These are phyloP conservation scores for Phortica variegata DNA, from an alignment of 1,140 invertebrate species.

Conservation along the genomic window DNA sequence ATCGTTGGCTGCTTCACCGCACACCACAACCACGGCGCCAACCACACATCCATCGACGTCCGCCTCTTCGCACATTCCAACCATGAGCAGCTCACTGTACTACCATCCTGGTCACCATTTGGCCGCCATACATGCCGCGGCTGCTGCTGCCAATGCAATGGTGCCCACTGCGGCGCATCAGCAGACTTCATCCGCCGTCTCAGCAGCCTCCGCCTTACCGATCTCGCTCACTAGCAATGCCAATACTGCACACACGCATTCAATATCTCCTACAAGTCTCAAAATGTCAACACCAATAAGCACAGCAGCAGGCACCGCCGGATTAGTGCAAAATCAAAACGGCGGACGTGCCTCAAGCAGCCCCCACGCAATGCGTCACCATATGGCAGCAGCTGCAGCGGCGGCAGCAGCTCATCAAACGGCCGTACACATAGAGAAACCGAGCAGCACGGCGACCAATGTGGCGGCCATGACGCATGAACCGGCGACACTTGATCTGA, in stretches of 20 bases:
- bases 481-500: constrained; percentile 46
- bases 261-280: constrained; percentile 35
- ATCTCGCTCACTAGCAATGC: constrained; percentile 8
- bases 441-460: constrained; percentile 6
- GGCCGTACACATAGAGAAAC: constrained; percentile 31
- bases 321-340: constrained; percentile 23
- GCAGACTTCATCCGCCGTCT: constrained; percentile 12
- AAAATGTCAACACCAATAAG: constrained; percentile 35
- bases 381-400: constrained; percentile 35
- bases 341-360: constrained; percentile 32
- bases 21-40: constrained; percentile 23
- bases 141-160: constrained; percentile 31
- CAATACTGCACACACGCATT: constrained; percentile 19
- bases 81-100: constrained; percentile 39
- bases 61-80: constrained; percentile 48
- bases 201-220: constrained; percentile 7
- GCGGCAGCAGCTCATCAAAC: constrained; percentile 34
- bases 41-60: constrained; percentile 32
- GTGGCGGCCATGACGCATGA: constrained; percentile 28
- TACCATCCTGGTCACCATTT: constrained; percentile 43
- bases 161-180: constrained; percentile 46
- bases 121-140: constrained; percentile 46
- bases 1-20: neutral
- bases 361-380: constrained; percentile 48
- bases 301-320: constrained; percentile 10